Conservation (phyloP, 2,113 vertebrate genomes). For the Miniopterus natalensis region DNA sequence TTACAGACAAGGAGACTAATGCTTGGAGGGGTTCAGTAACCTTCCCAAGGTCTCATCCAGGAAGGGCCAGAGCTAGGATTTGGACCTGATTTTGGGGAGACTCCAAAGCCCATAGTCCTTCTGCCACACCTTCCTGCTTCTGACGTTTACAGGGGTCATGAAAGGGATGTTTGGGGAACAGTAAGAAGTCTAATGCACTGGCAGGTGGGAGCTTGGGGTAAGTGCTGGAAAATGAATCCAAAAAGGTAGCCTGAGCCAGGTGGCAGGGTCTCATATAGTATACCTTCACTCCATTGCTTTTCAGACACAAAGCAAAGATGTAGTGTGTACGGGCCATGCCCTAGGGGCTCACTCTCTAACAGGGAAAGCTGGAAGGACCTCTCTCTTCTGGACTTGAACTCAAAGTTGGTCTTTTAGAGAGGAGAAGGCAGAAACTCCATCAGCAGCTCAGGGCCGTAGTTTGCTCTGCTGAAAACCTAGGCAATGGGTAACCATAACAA, state of each 20-base stretch:
- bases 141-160: not conserved
- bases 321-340: not conserved
- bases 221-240: not conserved
- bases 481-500: not conserved
- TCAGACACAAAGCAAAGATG: not conserved
- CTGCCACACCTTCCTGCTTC: not conserved
- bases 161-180: not conserved
- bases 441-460: not conserved
- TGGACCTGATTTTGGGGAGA: not conserved
- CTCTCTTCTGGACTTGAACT: not conserved
- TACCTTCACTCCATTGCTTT: not conserved
- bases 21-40: not conserved
- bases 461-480: not conserved
- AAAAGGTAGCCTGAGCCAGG: conserved; percentile 2
- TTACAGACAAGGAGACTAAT: not conserved
- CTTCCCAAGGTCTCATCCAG: not conserved
- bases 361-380: not conserved
- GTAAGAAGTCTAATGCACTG: not conserved
- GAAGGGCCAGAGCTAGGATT: not conserved
- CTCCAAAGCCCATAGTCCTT: not conserved
- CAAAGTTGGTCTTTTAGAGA: not conserved
- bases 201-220: not conserved
- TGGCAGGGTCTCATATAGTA: not conserved
- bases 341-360: not conserved
- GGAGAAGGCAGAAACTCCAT: not conserved